These are phyloP conservation scores for Heteronetta atricapilla DNA, from an alignment of 2,113 vertebrate species.

Conservation along the genomic window DNA sequence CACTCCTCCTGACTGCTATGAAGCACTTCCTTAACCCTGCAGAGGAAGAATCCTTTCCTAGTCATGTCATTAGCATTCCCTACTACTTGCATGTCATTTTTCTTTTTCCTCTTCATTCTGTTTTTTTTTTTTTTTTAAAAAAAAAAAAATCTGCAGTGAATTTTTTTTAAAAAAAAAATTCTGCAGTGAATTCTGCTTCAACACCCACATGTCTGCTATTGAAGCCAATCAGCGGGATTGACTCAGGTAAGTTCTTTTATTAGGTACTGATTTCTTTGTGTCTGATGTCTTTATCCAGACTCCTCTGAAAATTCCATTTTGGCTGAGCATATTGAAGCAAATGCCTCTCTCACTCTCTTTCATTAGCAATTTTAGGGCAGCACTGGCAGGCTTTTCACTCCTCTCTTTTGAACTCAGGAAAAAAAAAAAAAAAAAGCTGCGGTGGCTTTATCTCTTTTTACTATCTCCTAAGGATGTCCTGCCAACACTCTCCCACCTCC, in stretches of 20 bases:
- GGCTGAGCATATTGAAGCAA: constrained; percentile 68
- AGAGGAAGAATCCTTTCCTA: constrained; percentile 28
- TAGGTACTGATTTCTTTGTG: constrained; percentile 73
- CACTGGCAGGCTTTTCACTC: constrained; percentile 57
- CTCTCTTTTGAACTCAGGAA: constrained; percentile 20
- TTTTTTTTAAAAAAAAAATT: not conserved
- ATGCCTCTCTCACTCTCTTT: constrained; percentile 68
- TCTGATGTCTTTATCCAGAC: constrained; percentile 72
- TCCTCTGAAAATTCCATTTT: constrained; percentile 70
- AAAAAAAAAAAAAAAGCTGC: not conserved
- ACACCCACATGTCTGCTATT: constrained; percentile 70
- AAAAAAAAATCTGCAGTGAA: constrained; percentile 64
- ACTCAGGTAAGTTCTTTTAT: constrained; percentile 72
- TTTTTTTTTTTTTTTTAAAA: not conserved
- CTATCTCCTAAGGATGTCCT: constrained; percentile 51
- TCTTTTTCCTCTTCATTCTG: constrained; percentile 42
- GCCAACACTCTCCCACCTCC: constrained; percentile 47
- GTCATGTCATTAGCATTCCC: not conserved
- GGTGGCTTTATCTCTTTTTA: constrained; percentile 33
- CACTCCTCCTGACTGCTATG: constrained; percentile 3
- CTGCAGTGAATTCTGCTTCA: constrained; percentile 67
- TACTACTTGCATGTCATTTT: constrained; percentile 47
- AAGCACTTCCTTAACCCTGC: constrained; percentile 4
- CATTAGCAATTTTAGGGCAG: constrained; percentile 69
- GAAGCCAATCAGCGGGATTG: constrained; percentile 70